These are phyloP conservation scores for Microtus montanus DNA, from an alignment of 2,113 vertebrate genomes.

Conservation along the genomic window DNA sequence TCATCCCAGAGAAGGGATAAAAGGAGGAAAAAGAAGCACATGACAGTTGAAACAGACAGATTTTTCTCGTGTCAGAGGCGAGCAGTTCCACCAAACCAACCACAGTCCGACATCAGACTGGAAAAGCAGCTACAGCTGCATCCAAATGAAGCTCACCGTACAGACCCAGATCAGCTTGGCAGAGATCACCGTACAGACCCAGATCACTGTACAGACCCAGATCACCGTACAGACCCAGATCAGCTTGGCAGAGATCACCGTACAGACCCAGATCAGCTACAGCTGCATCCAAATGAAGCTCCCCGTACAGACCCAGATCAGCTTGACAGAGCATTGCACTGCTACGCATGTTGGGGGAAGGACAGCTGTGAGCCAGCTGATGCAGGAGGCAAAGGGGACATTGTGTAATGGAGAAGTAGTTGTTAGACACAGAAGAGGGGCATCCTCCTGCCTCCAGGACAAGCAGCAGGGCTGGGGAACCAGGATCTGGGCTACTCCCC, in stretches of 20 bases:
- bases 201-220: too few species aligned
- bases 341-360: too few species aligned
- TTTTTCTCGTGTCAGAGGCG: rapidly evolving
- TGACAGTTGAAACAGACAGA: background rate
- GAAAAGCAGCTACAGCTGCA: rapidly evolving
- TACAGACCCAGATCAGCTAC: too few species aligned
- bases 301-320: background rate
- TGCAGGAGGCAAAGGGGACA: rapidly evolving
- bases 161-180: background rate
- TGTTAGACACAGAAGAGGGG: background rate
- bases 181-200: too few species aligned
- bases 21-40: too few species aligned
- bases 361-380: background rate
- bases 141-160: rapidly evolving
- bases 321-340: background rate
- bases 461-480: rapidly evolving
- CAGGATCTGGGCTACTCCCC: background rate
- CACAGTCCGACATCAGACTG: background rate
- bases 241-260: too few species aligned
- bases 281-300: rapidly evolving
- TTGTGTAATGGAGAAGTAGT: background rate
- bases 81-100: background rate
- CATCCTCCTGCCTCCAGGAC: background rate
- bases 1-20: background rate
- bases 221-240: too few species aligned